These are phyloP conservation scores for Chymomyza procnemis DNA, from an alignment of 2,888 invertebrate genomes.

Conservation along the genomic window DNA sequence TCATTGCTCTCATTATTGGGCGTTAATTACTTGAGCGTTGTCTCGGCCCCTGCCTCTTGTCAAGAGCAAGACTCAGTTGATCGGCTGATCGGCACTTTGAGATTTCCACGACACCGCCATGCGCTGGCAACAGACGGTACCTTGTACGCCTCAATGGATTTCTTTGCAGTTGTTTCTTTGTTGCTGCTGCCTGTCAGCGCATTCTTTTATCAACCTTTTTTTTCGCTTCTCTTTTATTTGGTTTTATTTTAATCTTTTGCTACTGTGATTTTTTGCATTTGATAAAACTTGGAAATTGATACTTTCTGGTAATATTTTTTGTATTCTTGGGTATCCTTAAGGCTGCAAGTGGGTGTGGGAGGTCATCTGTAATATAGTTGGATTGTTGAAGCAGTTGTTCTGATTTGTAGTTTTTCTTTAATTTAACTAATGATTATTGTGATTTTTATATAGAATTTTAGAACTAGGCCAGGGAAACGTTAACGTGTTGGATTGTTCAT, in stretches of 20 bases:
- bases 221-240: conserved; percentile 51
- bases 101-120: conserved; percentile 35
- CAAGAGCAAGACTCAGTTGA: neutral
- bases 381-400: neutral
- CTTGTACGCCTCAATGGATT: conserved; percentile 50
- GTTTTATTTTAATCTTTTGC: conserved; percentile 55
- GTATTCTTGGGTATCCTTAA: neutral
- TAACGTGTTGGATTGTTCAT: too few species aligned
- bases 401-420: conserved; percentile 3
- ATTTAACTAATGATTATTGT: neutral
- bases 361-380: conserved; percentile 27
- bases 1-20: conserved; percentile 53
- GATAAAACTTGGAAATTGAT: conserved; percentile 64
- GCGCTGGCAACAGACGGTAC: neutral
- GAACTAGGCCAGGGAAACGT: too few species aligned
- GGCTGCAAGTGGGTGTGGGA: conserved; percentile 45
- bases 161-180: conserved; percentile 14
- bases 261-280: conserved; percentile 51
- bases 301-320: conserved; percentile 40
- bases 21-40: conserved; percentile 59
- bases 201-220: conserved; percentile 1
- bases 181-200: neutral
- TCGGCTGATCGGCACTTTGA: conserved; percentile 48
- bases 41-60: conserved; percentile 14
- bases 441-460: too few species aligned